Evolutionary conservation across 2,888 invertebrate genomes (phyloP).

Genomic region (Brachypterus glaber): DNA sequence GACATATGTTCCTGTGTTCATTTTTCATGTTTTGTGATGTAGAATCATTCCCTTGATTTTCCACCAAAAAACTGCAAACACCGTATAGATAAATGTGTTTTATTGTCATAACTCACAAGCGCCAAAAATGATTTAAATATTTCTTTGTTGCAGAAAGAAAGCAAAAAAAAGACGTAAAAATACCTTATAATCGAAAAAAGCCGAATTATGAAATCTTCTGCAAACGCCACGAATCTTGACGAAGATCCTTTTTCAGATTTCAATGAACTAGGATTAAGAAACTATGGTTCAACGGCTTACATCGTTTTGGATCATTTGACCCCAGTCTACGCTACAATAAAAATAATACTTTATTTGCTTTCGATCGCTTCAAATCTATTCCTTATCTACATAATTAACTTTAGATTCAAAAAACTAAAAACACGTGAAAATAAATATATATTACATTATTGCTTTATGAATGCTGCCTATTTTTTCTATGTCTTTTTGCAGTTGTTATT

Average conservation of each 20-base stretch:
- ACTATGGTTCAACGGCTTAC: background rate
- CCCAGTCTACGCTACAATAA: background rate
- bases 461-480: background rate
- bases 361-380: background rate
- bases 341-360: background rate
- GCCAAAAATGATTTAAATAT: too few relatives aligned
- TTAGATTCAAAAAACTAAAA: constrained; percentile 3
- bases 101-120: too few relatives aligned
- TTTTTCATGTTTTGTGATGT: too few relatives aligned
- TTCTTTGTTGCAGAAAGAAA: constrained; percentile 3
- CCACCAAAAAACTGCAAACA: too few relatives aligned
- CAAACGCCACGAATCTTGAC: background rate
- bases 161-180: too few relatives aligned
- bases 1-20: too few relatives aligned
- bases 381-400: background rate
- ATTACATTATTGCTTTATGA: constrained; percentile 5
- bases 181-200: background rate
- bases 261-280: background rate
- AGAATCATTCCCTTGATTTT: too few relatives aligned
- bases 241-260: background rate
- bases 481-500: background rate
- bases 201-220: background rate
- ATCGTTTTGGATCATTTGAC: background rate
- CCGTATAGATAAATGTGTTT: too few relatives aligned
- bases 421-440: constrained; percentile 5